Base-by-base conservation (phyloP, 2,888 invertebrate species). In the Muscina levida region DNA sequence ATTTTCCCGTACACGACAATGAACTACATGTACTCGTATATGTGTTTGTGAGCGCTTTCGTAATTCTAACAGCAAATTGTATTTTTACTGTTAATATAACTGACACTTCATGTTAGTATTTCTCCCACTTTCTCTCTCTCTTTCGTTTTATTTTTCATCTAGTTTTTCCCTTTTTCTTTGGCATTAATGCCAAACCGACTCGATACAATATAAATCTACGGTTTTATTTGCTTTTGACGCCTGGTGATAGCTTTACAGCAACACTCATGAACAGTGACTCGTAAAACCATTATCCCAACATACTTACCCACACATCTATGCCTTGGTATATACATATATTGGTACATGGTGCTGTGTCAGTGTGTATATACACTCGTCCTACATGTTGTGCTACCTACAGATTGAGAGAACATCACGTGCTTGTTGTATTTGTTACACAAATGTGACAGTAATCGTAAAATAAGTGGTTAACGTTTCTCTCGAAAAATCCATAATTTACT, bases 351-450 rank as follows among this genome's bases (percentile, higher is more conserved):
- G n/a, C n/a, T 31, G 31, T 31, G 31, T 31, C 4, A 31, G 8
- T 3, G 31, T 8, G 31, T 3, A 31, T n/a, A n/a, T n/a, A n/a
- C n/a, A n/a, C n/a, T n/a, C n/a, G n/a, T n/a, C n/a, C 31, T 31
- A 31, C 31, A n/a, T 31, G 31, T 31, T 8, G 31, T 31, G 31
- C 31, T 8, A 31, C 31, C 31, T 8, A 31, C 44, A 1, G 11
- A 22, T 4, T 13, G 31, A 37, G 19, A 1, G 19, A 10, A 13
- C 31, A 10, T 17, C 11, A 59, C 3, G 8, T 8, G 17, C 70
- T 73, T 70, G 76, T n/a, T n/a, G n/a, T n/a, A n/a, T n/a, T n/a
- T 80, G 79, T n/a, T 19, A 48, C 48, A 1, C 31, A 46, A 44
- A 77, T 70, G 73, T 67, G 71, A 71, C 66, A 74, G 42, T 67